Evolutionary conservation across 2,797 vertebrate species (phyloP).

Genomic region (Tinamus major): DNA sequence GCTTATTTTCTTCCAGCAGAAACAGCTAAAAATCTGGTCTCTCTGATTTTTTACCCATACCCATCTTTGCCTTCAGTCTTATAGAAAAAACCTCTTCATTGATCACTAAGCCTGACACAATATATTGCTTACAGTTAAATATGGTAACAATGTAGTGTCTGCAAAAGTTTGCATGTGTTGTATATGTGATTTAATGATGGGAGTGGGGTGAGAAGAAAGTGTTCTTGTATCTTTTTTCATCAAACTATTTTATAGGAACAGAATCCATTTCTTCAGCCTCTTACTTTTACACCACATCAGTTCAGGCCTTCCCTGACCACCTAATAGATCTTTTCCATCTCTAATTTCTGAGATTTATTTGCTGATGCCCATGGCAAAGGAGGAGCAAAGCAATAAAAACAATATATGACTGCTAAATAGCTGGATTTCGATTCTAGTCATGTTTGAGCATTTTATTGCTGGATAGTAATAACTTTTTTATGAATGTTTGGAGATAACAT

Average conservation of each 20-base stretch:
- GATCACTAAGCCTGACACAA: not conserved
- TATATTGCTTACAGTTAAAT: not conserved
- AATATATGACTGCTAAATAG: conserved; percentile 10
- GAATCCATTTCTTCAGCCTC: conserved; percentile 11
- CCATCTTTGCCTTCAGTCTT: not conserved
- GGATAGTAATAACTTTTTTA: conserved; percentile 49
- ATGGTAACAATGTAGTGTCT: not conserved
- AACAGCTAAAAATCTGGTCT: not conserved
- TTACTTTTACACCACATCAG: not conserved
- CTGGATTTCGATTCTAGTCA: not conserved
- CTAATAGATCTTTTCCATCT: not conserved
- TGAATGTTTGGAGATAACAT: conserved; percentile 47
- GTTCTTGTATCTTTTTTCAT: not conserved
- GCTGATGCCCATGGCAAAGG: not conserved
- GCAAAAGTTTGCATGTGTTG: not conserved
- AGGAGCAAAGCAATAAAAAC: conserved; percentile 13
- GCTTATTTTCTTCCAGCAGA: not conserved
- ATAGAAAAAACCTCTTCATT: not conserved
- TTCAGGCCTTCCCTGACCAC: not conserved
- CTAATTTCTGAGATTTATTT: conserved; percentile 50
- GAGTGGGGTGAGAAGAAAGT: not conserved
- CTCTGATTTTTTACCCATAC: not conserved
- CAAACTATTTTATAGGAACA: not conserved
- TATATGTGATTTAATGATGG: not conserved
- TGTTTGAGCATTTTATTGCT: conserved; percentile 26